Percentiles rank a stretch among this genome's conserved stretches.
These are phyloP conservation scores for Typhlichthys eigenmanni DNA, from an alignment of 2,797 vertebrate genomes.

Conservation along the genomic window DNA sequence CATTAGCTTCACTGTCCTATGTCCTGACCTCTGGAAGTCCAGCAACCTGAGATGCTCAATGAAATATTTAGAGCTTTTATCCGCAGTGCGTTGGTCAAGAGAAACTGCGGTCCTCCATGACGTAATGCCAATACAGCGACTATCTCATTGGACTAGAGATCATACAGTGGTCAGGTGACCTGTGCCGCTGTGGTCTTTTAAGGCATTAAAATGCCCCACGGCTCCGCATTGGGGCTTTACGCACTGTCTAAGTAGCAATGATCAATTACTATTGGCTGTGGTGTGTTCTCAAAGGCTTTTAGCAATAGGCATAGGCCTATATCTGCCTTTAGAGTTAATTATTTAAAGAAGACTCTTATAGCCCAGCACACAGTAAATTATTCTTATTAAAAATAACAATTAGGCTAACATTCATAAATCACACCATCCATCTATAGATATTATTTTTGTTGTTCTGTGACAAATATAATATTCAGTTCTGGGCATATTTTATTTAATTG, in stretches of 20 bases:
- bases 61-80: slow-evolving; percentile 84
- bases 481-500: too few relatives aligned
- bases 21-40: slow-evolving; percentile 74
- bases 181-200: slow-evolving; percentile 59
- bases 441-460: too few relatives aligned
- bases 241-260: slow-evolving; percentile 39
- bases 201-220: slow-evolving; percentile 62
- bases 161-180: slow-evolving; percentile 63
- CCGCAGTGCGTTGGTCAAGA: slow-evolving; percentile 81
- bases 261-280: slow-evolving; percentile 47
- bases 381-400: too few relatives aligned
- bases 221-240: slow-evolving; percentile 55
- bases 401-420: too few relatives aligned
- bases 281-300: slow-evolving; percentile 47
- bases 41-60: slow-evolving; percentile 81
- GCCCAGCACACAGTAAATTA: not conserved
- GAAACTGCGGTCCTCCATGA: slow-evolving; percentile 70
- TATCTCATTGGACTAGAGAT: slow-evolving; percentile 58
- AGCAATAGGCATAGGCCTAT: slow-evolving; percentile 14
- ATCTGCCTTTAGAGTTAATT: slow-evolving; percentile 8
- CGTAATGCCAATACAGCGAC: slow-evolving; percentile 63
- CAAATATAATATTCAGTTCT: too few relatives aligned
- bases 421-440: too few relatives aligned
- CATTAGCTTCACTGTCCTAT: slow-evolving; percentile 58
- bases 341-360: slow-evolving; percentile 14